phyloP scores from a whole-genome alignment of 2,113 vertebrate species.

The Tor tambroides region DNA sequence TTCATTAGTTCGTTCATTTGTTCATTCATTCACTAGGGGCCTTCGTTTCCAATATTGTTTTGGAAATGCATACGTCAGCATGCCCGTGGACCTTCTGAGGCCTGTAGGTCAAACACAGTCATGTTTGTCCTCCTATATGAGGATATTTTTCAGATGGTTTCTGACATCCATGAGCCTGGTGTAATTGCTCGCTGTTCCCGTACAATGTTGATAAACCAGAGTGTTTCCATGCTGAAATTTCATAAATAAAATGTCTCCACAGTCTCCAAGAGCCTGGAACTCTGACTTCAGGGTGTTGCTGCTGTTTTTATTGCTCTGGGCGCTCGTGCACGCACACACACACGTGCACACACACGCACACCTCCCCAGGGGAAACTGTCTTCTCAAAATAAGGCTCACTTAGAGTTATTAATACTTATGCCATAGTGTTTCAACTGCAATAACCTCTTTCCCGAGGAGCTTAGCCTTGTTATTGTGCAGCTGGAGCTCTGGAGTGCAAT shows the following conservation, averaged over 20 bases:
- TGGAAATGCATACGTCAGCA: not conserved
- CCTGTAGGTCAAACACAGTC: conserved; percentile 37
- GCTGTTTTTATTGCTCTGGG: conserved; percentile 61
- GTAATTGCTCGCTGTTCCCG: conserved; percentile 48
- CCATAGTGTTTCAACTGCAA: conserved; percentile 65
- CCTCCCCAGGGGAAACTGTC: conserved; percentile 46
- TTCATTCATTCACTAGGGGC: not conserved
- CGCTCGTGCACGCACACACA: conserved; percentile 29
- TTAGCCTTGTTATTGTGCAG: conserved; percentile 67
- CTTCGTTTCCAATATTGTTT: not conserved
- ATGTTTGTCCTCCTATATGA: conserved; percentile 42
- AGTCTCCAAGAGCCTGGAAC: conserved; percentile 33
- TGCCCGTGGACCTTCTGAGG: conserved; percentile 22
- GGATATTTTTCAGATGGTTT: conserved; percentile 34
- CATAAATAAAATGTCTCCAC: conserved; percentile 53
- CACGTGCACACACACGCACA: conserved; percentile 35
- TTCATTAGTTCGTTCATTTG: not conserved
- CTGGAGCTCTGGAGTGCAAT: conserved; percentile 58
- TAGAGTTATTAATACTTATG: conserved; percentile 66
- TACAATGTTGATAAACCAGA: conserved; percentile 56
- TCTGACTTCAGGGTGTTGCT: conserved; percentile 49
- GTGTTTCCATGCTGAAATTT: conserved; percentile 57
- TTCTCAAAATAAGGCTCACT: conserved; percentile 62
- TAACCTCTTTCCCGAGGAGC: conserved; percentile 63
- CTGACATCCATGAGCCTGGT: conserved; percentile 37